These are phyloP conservation scores for Phoxinus dragarum DNA, from an alignment of 2,797 vertebrate genomes.

Conservation along the genomic window DNA sequence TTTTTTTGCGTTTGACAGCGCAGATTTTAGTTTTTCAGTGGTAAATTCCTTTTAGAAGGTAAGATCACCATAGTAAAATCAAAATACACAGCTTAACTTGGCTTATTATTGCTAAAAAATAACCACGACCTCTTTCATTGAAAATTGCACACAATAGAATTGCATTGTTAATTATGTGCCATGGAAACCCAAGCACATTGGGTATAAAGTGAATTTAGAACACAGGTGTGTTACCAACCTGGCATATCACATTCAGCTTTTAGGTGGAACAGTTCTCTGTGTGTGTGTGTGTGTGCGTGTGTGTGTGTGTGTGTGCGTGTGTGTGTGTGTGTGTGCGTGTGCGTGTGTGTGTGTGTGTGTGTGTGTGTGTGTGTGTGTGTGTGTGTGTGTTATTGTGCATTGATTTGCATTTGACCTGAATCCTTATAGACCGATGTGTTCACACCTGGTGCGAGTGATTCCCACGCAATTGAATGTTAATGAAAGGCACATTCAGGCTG, in stretches of 20 bases:
- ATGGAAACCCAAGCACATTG: conserved; percentile 30
- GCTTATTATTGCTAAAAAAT: neutral
- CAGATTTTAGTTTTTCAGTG: too few species aligned
- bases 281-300: too few species aligned
- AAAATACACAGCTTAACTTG: neutral
- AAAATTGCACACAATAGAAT: conserved; percentile 24
- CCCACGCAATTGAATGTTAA: neutral
- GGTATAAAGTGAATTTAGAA: conserved; percentile 5
- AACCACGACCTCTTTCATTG: conserved; percentile 15
- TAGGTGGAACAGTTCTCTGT: neutral
- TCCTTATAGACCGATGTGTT: neutral
- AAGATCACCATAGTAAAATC: neutral
- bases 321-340: too few species aligned
- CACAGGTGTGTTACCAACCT: conserved; percentile 33
- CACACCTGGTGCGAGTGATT: neutral
- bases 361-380: neutral
- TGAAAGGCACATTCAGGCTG: neutral
- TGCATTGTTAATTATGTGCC: conserved; percentile 24
- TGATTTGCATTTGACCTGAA: conserved; percentile 22
- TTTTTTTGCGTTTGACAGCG: too few species aligned
- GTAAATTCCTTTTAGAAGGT: neutral
- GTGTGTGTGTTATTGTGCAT: conserved; percentile 8
- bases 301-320: too few species aligned
- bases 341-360: too few species aligned
- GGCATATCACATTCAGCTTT: conserved; percentile 32